Base-by-base conservation (phyloP, 2,888 invertebrate species). In the Drosophila neotestacea region DNA sequence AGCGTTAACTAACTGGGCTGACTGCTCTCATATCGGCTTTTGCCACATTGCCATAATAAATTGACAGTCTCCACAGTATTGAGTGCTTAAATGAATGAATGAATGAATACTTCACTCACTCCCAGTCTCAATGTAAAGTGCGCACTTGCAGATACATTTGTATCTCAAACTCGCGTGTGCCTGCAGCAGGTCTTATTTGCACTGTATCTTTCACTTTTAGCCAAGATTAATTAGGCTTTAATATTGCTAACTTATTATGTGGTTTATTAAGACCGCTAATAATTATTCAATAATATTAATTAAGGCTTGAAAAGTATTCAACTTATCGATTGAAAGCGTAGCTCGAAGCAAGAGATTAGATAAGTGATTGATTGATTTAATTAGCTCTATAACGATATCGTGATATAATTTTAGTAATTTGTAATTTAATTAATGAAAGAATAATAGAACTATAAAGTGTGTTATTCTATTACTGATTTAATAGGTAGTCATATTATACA, bases 21-120 rank as follows among this genome's bases (percentile, higher is more conserved):
- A 34, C 39, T 51, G 16, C 9, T 27, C 44, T 55, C 22, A 22
- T 22, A 70, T 65, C 27, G 72, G 39, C 34, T 59, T 50, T 77
- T 77, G 77, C 72, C 50, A 54, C 60, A 50, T 50, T 60, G 59
- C 46, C 42, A 73, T 79, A 75, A 80, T 79, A 79, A 80, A 82
- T 80, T 82, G 79, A 73, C 72, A 75, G 66, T 62, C 63, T 39
- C 50, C 54, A 60, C 50, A 13, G 50, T 38, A 44, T 56, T 48
- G 70, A 76, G 69, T 74, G 70, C 60, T 47, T 71, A 65, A 80
- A 69, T 79, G 82, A 81, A 78, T 67, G 77, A 69, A 64, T 71
- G 46, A 46, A 64, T 71, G 50, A 47, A 55, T 42, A 13, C 58
- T 39, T 30, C 30, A 44, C 28, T 58, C 54, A 47, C 44, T 46